phyloP scores from a whole-genome alignment of 2,113 vertebrate genomes.

The Myrmecophaga tridactyla region DNA sequence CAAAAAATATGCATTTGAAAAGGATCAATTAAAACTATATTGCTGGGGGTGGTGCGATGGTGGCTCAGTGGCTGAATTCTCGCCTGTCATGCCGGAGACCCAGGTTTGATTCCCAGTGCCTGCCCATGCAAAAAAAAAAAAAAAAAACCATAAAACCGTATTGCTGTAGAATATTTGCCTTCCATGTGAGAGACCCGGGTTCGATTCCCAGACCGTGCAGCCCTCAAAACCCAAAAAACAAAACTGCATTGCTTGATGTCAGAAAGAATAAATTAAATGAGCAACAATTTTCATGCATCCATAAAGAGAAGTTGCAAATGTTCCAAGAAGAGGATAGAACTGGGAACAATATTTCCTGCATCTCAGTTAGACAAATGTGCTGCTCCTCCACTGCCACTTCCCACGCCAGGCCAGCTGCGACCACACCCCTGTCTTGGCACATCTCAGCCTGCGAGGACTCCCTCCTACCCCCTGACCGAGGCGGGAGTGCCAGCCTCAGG shows the following conservation, averaged over 20 bases:
- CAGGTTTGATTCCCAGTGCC: too few relatives aligned
- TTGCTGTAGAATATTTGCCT: too few relatives aligned
- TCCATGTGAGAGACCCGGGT: too few relatives aligned
- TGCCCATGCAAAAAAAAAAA: too few relatives aligned
- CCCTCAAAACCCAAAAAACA: too few relatives aligned
- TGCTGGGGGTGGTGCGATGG: too few relatives aligned
- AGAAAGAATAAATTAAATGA: slow-evolving; percentile 7
- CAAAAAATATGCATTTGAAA: background rate
- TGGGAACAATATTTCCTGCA: background rate
- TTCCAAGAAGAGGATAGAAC: background rate
- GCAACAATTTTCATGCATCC: background rate
- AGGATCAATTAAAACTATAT: background rate
- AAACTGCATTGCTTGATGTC: background rate
- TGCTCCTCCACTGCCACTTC: background rate
- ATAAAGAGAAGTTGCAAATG: background rate
- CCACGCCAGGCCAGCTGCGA: background rate
- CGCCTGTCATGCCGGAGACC: too few relatives aligned
- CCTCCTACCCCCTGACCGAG: background rate
- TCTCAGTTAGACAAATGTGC: background rate
- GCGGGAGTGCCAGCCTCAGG: background rate
- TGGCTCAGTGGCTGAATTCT: too few relatives aligned
- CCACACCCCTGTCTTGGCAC: background rate
- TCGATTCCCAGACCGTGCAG: too few relatives aligned
- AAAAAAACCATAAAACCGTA: too few relatives aligned
- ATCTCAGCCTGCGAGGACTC: background rate